Evolutionary conservation across 1,140 invertebrate genomes (phyloP).

Genomic region (Megalonaias nervosa): DNA sequence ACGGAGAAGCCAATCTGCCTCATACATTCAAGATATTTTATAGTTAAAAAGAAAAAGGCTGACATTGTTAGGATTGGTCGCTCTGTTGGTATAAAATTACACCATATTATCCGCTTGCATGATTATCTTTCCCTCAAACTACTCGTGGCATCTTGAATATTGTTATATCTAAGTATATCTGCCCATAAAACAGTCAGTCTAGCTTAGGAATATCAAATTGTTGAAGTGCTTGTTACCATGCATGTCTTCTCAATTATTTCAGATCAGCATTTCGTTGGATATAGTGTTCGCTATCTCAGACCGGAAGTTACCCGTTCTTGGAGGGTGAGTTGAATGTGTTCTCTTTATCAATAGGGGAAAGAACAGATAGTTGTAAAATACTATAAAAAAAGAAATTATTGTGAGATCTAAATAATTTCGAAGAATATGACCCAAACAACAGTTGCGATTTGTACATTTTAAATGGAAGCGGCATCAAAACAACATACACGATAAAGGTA

Average conservation of each 20-base stretch:
- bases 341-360: not conserved
- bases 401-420: not conserved
- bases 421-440: not conserved
- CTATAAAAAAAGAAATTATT: not conserved
- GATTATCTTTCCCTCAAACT: too few species aligned
- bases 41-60: too few species aligned
- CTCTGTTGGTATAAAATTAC: too few species aligned
- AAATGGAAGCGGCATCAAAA: not conserved
- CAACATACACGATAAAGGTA: too few species aligned
- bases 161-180: not conserved
- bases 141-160: not conserved
- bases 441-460: too few species aligned
- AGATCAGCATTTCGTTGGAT: conserved; percentile 65
- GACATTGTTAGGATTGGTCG: too few species aligned
- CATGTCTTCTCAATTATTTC: conserved; percentile 15
- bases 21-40: too few species aligned
- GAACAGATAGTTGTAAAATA: not conserved
- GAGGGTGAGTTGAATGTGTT: conserved; percentile 50
- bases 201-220: not conserved
- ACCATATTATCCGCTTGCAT: too few species aligned
- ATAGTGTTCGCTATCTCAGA: conserved; percentile 64
- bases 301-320: conserved; percentile 66
- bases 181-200: too few species aligned
- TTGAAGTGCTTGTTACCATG: not conserved
- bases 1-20: too few species aligned